A percentile compares a stretch with the other conserved stretches of the same genome.
phyloP scores from a whole-genome alignment of 2,113 vertebrate genomes.

The Trichechus manatus region DNA sequence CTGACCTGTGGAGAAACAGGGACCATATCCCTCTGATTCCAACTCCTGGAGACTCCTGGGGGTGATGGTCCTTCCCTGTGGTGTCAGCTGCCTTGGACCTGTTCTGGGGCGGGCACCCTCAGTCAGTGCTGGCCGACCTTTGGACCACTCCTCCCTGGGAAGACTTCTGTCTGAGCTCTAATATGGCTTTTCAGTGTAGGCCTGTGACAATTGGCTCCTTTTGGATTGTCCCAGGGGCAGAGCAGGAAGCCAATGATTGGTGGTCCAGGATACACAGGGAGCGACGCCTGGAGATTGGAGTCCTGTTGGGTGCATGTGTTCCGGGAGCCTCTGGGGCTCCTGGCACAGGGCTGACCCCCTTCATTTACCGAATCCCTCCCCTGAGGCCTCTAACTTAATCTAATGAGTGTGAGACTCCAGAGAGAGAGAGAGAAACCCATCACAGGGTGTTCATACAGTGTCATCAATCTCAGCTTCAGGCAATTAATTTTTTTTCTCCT shows the following conservation, averaged over 20 bases:
- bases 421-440: not conserved
- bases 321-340: not conserved
- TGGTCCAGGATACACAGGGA: not conserved
- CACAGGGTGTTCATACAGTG: rapidly evolving
- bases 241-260: not conserved
- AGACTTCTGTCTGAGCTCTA: not conserved
- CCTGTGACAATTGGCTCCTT: not conserved
- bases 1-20: not conserved
- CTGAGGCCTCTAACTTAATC: not conserved
- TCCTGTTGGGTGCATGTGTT: not conserved
- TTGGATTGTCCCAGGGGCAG: not conserved
- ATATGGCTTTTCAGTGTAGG: not conserved
- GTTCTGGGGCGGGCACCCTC: not conserved
- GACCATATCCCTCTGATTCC: not conserved
- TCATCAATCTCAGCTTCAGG: not conserved
- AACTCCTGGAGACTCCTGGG: not conserved
- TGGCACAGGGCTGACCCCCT: not conserved
- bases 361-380: not conserved
- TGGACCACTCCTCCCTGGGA: not conserved
- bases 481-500: not conserved
- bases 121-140: not conserved
- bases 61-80: not conserved
- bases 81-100: too few relatives aligned
- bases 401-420: not conserved
- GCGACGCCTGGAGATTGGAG: not conserved